phyloP scores from a whole-genome alignment of 2,888 invertebrate genomes.

The Cremastobaeus sp. region DNA sequence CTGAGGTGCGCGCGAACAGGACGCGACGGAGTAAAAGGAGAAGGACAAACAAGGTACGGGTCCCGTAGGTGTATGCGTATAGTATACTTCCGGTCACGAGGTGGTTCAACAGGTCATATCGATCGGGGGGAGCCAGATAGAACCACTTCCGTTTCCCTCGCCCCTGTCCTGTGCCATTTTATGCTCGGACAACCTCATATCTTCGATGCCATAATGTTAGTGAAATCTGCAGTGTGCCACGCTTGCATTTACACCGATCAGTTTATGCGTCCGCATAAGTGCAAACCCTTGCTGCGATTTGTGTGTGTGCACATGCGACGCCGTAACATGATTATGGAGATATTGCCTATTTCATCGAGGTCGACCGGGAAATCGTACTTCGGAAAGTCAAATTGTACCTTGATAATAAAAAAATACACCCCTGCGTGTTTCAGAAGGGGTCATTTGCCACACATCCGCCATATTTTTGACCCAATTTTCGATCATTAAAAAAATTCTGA shows the following conservation, averaged over 20 bases:
- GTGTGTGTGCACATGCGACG: not conserved
- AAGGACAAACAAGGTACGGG: constrained; percentile 58
- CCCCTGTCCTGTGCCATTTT: constrained; percentile 60
- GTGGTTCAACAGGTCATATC: constrained; percentile 79
- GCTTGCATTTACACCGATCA: constrained; percentile 25
- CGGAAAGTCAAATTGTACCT: too few species aligned
- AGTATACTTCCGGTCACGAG: constrained; percentile 78
- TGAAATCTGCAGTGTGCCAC: constrained; percentile 9
- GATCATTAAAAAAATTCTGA: too few species aligned
- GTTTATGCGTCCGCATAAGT: constrained; percentile 12
- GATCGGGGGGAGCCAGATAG: constrained; percentile 77
- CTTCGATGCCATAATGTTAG: constrained; percentile 17
- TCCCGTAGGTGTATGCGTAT: constrained; percentile 73
- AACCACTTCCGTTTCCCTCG: constrained; percentile 75
- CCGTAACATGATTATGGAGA: constrained; percentile 22
- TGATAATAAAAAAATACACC: too few species aligned
- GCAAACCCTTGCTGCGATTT: constrained; percentile 33
- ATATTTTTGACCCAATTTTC: too few species aligned
- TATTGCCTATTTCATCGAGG: constrained; percentile 51
- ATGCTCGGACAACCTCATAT: constrained; percentile 61
- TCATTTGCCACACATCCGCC: too few species aligned
- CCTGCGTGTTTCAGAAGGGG: too few species aligned
- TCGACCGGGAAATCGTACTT: too few species aligned
- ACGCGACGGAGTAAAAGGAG: constrained; percentile 27
- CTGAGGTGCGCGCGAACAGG: constrained; percentile 47